Base-by-base conservation (phyloP, 1,140 invertebrate species). In the Formica selysi region DNA sequence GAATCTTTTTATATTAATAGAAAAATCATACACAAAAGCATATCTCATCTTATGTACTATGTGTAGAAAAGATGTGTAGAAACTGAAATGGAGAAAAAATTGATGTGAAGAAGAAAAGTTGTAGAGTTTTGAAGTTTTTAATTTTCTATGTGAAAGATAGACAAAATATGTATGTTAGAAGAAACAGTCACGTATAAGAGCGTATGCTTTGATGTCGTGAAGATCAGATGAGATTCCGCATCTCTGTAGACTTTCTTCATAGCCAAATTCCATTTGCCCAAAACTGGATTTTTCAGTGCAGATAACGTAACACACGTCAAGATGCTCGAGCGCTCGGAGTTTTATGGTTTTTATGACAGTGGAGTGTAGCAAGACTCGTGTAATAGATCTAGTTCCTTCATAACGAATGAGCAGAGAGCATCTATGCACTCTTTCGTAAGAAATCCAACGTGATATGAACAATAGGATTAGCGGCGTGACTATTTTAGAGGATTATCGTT, bases 271-370 rank as follows among this genome's bases (percentile, higher is more conserved):
- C 2, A 19, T 73, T 54, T 73, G 0, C 19, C 16, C 44, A 48
- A 79, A 86, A 19, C 86, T 88, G 67, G 57, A 74, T 44, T 26
- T 19, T 68, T 8, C 7, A 6, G 13, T 19, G 13, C 22, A 64
- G 71, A 85, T 68, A 51, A 85, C 44, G 74, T 36, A 73, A 38
- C 65, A 73, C 36, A 8, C 51, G 59, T 78, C 29, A 36, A 84
- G 61, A 85, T 68, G 51, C 61, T 61, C 22, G 65, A 2, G 41
- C n/a, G 29, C 5, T 74, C 67, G n/a, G 51, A 76, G 51, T 54
- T 89, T 89, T 88, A 87, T 87, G 67, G 73, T 81, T 78, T 88
- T 89, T 67, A 79, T 48, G 51, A 36, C 8, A 10, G 65, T 80
- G 54, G 41, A 41, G 13, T 71, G 85, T 81, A 61, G 76, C 71